Percentiles rank a stretch among this genome's conserved stretches.
Evolutionary conservation across 2,888 invertebrate genomes (phyloP).

Genomic region (Coremacera marginata): DNA sequence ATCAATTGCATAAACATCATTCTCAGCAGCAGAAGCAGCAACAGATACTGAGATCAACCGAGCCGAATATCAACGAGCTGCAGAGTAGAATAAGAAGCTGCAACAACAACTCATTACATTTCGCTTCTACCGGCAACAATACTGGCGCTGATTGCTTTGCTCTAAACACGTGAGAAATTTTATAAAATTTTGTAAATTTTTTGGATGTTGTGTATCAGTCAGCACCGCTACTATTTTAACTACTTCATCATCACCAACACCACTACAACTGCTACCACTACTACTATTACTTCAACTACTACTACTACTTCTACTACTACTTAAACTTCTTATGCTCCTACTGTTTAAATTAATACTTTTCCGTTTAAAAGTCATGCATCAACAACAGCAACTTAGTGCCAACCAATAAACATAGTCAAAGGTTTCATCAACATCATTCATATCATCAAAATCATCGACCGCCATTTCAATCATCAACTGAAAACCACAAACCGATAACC

Average conservation of each 20-base stretch:
- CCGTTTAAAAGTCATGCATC: too few relatives aligned
- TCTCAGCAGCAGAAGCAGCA: conserved; percentile 25
- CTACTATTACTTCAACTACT: conserved; percentile 32
- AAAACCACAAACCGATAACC: too few relatives aligned
- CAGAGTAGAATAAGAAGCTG: background rate
- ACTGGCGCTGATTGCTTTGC: background rate
- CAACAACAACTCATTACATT: too few relatives aligned
- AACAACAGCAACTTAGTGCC: too few relatives aligned
- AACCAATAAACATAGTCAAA: too few relatives aligned
- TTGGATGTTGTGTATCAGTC: conserved; percentile 10
- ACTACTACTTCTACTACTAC: conserved; percentile 33
- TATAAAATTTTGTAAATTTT: background rate
- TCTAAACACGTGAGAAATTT: conserved; percentile 12
- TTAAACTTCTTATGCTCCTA: background rate
- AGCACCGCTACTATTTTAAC: background rate
- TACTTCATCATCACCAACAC: background rate
- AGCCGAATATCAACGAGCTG: background rate
- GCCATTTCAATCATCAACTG: too few relatives aligned
- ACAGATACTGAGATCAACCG: conserved; percentile 9
- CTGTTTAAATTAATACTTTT: background rate
- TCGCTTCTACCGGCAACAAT: background rate
- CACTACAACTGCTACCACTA: background rate
- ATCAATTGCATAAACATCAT: conserved; percentile 33
- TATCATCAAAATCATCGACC: too few relatives aligned
- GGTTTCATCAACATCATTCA: too few relatives aligned